Percentiles rank a stretch among this genome's conserved stretches.
Conservation (phyloP, 1,140 invertebrate genomes). For the Mesaphorura yosii region DNA sequence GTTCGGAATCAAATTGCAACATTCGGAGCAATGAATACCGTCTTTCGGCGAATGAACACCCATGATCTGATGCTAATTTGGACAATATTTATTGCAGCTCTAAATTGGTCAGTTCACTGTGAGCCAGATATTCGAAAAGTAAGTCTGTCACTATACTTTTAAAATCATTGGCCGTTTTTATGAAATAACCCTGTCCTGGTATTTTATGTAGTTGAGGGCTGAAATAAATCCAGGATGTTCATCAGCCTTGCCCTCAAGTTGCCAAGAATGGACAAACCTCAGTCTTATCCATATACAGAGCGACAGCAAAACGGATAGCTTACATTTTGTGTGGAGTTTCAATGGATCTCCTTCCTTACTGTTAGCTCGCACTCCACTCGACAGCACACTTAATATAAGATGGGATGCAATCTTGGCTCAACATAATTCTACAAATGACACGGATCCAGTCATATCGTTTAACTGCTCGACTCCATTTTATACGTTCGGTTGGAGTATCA, state of each 20-base stretch:
- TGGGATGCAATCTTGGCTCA: conserved; percentile 13
- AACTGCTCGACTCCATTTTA: conserved; percentile 8
- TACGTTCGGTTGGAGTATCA: conserved; percentile 21
- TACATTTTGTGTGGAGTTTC: conserved; percentile 29
- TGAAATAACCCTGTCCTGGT: too few relatives aligned
- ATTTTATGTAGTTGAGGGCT: conserved; percentile 14
- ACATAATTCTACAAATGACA: not conserved
- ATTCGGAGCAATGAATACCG: too few relatives aligned
- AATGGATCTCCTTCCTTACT: conserved; percentile 22
- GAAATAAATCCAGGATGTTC: conserved; percentile 18
- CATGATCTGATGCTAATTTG: too few relatives aligned
- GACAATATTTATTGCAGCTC: too few relatives aligned
- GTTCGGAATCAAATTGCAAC: too few relatives aligned
- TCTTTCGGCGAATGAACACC: too few relatives aligned
- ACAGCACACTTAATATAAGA: conserved; percentile 11
- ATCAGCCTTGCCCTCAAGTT: not conserved
- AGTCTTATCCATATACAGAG: conserved; percentile 25
- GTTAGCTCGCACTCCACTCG: conserved; percentile 18
- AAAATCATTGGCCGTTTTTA: too few relatives aligned
- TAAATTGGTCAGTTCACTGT: too few relatives aligned
- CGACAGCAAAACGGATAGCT: conserved; percentile 17
- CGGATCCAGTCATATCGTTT: conserved; percentile 12
- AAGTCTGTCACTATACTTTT: too few relatives aligned
- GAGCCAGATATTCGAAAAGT: too few relatives aligned
- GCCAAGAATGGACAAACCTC: not conserved